Evolutionary conservation across 2,113 vertebrate species (phyloP).

Genomic region (Coregonus clupeaformis): DNA sequence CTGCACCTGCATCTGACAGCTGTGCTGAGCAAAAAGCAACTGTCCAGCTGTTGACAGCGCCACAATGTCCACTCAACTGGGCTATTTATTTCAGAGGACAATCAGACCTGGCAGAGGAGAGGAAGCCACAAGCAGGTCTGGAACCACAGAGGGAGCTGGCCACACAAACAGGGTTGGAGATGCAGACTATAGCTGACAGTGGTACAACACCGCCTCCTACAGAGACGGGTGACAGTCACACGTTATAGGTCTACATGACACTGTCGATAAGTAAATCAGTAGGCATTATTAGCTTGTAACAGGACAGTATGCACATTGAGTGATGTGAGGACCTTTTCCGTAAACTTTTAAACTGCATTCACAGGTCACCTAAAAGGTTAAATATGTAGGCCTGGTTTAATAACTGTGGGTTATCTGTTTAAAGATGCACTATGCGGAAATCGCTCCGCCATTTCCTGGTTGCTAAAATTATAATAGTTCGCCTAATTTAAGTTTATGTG

Average conservation of each 20-base stretch:
- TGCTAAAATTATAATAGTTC: no score
- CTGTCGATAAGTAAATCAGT: no score
- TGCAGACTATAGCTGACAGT: not conserved
- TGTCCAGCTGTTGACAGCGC: constrained; percentile 48
- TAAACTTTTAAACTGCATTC: no score
- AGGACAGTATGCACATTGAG: no score
- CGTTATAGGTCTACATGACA: not conserved
- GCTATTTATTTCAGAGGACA: constrained; percentile 21
- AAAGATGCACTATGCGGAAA: no score
- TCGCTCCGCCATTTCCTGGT: no score
- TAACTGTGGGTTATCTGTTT: no score
- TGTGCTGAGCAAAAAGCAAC: constrained; percentile 39
- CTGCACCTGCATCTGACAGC: constrained; percentile 29
- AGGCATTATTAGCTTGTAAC: no score
- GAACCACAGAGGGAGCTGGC: not conserved
- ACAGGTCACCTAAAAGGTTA: no score
- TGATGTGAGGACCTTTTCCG: no score
- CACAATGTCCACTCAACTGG: constrained; percentile 55
- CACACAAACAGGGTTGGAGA: not conserved
- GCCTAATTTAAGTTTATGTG: no score
- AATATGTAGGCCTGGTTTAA: no score
- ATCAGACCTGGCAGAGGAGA: constrained; percentile 10
- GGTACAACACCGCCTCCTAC: constrained; percentile 43
- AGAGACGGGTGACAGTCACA: not conserved
- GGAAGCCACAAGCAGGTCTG: not conserved